Conservation (phyloP, 2,888 invertebrate species). For the Aethes cnicana region DNA sequence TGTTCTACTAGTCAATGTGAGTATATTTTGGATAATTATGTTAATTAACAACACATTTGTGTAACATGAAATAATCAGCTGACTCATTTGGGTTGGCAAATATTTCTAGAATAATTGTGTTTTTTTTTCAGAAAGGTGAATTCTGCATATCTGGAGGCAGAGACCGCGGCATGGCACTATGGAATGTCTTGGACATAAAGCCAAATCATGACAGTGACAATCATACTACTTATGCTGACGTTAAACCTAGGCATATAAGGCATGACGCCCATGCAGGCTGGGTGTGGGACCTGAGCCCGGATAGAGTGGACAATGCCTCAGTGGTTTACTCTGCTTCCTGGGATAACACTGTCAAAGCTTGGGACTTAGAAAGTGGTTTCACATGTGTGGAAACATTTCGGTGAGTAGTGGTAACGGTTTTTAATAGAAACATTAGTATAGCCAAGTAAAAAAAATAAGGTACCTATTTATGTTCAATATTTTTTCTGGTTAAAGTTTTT, state of each 20-base stretch:
- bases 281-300: conserved; percentile 84
- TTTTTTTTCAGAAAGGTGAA: conserved; percentile 63
- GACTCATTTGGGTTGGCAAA: no score
- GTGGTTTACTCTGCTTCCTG: conserved; percentile 83
- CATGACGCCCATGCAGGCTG: conserved; percentile 83
- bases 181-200: conserved; percentile 68
- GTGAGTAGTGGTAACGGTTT: conserved; percentile 47
- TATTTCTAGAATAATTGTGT: conserved; percentile 3
- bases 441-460: no score
- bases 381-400: conserved; percentile 71
- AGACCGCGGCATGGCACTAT: conserved; percentile 80
- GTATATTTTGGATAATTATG: no score
- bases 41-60: no score
- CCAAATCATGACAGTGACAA: conserved; percentile 49
- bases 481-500: not conserved
- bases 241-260: conserved; percentile 58
- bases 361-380: conserved; percentile 74
- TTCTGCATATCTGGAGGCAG: conserved; percentile 83
- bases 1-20: conserved; percentile 80
- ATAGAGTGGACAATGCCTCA: conserved; percentile 59
- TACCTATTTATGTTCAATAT: no score
- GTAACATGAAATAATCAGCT: no score
- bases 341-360: conserved; percentile 83
- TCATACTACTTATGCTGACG: conserved; percentile 46
- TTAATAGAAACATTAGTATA: no score